phyloP scores from a whole-genome alignment of 2,113 vertebrate species.

The Octodon degus region DNA sequence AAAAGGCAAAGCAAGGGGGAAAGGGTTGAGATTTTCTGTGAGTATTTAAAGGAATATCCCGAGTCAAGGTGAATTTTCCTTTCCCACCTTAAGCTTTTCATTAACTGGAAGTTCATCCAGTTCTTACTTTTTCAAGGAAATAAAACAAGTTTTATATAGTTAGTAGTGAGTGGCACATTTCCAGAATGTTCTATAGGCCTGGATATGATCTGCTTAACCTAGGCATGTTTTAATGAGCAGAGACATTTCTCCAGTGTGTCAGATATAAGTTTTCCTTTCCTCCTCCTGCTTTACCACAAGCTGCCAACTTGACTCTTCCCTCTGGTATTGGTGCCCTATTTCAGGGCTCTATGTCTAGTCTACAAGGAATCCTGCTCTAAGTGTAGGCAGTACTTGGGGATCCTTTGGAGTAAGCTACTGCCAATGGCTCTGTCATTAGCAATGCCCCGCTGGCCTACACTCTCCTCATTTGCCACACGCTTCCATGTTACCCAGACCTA shows the following conservation, averaged over 20 bases:
- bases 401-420: neutral
- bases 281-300: neutral
- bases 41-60: constrained; percentile 45
- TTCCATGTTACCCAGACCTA: neutral
- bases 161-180: neutral
- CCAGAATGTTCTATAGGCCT: neutral
- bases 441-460: neutral
- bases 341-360: neutral
- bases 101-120: constrained; percentile 53
- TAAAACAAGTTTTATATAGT: constrained; percentile 37
- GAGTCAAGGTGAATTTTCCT: constrained; percentile 35
- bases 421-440: neutral
- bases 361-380: neutral
- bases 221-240: constrained; percentile 42
- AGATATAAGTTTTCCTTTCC: neutral
- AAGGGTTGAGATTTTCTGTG: constrained; percentile 46
- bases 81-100: constrained; percentile 61
- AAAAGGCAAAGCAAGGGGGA: constrained; percentile 60
- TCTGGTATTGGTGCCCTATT: neutral
- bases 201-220: constrained; percentile 46
- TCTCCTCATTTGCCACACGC: neutral
- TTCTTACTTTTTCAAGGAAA: constrained; percentile 22
- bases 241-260: neutral
- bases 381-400: neutral
- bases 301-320: neutral